A percentile compares a stretch with the other conserved stretches of the same genome.
Conservation (phyloP, 2,113 vertebrate species). For the Calidris pugnax region DNA sequence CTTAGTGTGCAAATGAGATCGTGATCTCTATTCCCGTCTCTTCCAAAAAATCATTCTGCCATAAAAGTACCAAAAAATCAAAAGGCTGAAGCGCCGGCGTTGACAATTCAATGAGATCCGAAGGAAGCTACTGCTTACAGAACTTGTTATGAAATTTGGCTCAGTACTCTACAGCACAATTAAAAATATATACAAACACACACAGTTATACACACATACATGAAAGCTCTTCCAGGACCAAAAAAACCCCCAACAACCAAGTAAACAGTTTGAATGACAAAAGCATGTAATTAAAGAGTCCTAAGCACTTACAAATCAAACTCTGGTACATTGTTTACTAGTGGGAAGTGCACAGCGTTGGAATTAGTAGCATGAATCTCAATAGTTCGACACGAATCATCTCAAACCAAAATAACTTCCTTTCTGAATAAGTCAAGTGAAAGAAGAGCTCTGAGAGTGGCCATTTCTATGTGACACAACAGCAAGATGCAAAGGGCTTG, state of each 20-base stretch:
- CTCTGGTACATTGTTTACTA: neutral
- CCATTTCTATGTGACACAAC: neutral
- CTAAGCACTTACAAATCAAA: neutral
- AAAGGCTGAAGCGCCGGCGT: neutral
- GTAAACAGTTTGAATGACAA: neutral
- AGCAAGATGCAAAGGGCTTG: neutral
- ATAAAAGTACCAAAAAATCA: neutral
- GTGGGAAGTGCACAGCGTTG: neutral
- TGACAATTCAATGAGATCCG: neutral
- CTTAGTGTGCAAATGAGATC: neutral
- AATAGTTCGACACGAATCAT: neutral
- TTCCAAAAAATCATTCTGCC: neutral
- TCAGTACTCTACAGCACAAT: neutral
- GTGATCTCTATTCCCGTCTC: neutral
- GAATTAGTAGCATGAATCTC: neutral
- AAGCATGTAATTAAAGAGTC: neutral
- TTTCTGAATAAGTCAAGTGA: neutral
- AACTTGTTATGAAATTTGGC: neutral
- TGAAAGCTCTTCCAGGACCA: neutral
- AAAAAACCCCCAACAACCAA: no score
- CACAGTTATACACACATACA: neutral
- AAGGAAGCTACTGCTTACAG: neutral
- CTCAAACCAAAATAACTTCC: neutral
- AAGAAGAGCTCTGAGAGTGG: neutral
- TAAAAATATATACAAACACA: neutral